These are phyloP conservation scores for Melospiza melodia DNA, from an alignment of 2,113 vertebrate genomes.

Conservation along the genomic window DNA sequence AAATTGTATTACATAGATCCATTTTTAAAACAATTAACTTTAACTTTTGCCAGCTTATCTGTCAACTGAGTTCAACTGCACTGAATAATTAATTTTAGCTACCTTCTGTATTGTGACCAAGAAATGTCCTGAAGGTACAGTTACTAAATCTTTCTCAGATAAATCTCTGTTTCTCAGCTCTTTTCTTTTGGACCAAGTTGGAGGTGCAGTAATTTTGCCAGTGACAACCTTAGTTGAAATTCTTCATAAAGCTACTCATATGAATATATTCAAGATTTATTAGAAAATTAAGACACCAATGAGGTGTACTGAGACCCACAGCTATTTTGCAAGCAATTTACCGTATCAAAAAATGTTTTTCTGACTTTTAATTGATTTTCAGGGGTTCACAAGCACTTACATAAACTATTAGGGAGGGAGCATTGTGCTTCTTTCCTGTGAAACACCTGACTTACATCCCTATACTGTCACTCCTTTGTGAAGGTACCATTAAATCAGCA, in stretches of 20 bases:
- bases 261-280: neutral
- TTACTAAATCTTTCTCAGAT: neutral
- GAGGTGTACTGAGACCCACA: neutral
- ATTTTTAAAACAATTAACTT: slow-evolving; percentile 5
- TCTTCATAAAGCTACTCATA: neutral
- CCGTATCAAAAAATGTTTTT: neutral
- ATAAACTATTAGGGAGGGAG: neutral
- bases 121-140: neutral
- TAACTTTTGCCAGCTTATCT: neutral
- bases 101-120: neutral
- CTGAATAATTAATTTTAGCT: slow-evolving; percentile 6
- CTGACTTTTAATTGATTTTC: neutral
- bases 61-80: neutral
- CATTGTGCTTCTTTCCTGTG: neutral
- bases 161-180: neutral
- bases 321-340: neutral
- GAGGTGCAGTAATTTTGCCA: neutral
- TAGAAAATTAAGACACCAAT: neutral
- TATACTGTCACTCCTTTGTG: neutral
- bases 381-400: neutral
- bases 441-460: neutral
- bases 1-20: neutral
- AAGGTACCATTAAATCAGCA: neutral
- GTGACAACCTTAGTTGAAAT: neutral
- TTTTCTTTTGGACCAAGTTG: neutral